Evolutionary conservation across 2,113 vertebrate genomes (phyloP).

Genomic region (Anas platyrhynchos): DNA sequence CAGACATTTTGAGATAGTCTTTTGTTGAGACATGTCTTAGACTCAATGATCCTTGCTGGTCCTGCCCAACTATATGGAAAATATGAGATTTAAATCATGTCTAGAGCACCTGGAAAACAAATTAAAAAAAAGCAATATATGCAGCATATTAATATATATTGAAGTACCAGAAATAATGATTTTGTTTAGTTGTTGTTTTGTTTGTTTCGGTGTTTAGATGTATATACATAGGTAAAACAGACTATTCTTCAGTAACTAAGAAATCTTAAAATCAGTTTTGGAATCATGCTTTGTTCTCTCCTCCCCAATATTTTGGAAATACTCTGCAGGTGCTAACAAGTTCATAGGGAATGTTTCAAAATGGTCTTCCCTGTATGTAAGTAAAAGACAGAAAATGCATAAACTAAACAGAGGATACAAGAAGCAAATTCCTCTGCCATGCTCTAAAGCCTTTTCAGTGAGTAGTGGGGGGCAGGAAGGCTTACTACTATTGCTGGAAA

Average conservation of each 20-base stretch:
- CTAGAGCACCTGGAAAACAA: neutral
- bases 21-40: too few relatives aligned
- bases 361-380: rapidly evolving
- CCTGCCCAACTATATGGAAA: neutral
- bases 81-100: neutral
- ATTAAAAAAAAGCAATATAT: neutral
- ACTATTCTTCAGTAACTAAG: neutral
- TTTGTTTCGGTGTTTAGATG: neutral
- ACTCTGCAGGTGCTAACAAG: neutral
- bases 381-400: rapidly evolving
- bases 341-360: neutral
- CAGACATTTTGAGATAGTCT: too few relatives aligned
- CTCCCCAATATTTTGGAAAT: neutral
- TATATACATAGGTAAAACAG: neutral
- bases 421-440: neutral
- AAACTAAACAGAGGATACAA: neutral
- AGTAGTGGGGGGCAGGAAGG: neutral
- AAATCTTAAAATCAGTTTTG: neutral
- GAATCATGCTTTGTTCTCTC: neutral
- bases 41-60: too few relatives aligned
- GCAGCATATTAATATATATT: neutral
- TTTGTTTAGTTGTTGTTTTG: too few relatives aligned
- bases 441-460: neutral
- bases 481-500: neutral
- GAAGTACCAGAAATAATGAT: neutral